phyloP scores from a whole-genome alignment of 2,797 vertebrate genomes.

The Limnodromus scolopaceus region DNA sequence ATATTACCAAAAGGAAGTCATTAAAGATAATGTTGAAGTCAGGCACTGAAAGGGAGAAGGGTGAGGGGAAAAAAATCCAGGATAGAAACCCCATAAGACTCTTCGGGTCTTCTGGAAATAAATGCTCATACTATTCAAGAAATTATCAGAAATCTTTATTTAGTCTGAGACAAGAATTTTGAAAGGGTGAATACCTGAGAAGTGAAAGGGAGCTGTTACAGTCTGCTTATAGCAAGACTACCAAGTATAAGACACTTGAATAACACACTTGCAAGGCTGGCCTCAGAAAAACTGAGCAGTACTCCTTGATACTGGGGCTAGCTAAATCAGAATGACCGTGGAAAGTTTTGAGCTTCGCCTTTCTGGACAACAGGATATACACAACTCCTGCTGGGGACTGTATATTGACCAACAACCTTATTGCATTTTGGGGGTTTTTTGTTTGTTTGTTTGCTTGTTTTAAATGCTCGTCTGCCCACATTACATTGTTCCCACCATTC shows the following conservation, averaged over 20 bases:
- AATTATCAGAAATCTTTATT: neutral
- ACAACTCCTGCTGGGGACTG: neutral
- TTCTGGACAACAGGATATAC: neutral
- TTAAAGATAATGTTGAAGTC: neutral
- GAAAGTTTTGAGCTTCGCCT: neutral
- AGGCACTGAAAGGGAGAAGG: neutral
- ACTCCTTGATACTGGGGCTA: neutral
- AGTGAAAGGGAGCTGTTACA: neutral
- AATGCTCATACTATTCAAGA: neutral
- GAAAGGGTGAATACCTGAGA: neutral
- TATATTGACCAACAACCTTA: neutral
- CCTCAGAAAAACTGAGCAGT: neutral
- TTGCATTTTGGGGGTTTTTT: neutral
- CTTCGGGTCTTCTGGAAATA: neutral
- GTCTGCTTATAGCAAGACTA: neutral
- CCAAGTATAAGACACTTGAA: neutral
- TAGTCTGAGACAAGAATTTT: neutral
- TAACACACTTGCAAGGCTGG: neutral
- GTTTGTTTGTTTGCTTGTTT: neutral
- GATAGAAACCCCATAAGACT: neutral
- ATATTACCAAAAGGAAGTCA: neutral
- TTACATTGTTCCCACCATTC: neutral
- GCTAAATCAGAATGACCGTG: neutral
- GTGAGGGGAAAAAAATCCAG: neutral
- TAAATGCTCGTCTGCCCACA: neutral